These are phyloP conservation scores for Crocallis elinguaria DNA, from an alignment of 2,888 invertebrate species.

Conservation along the genomic window DNA sequence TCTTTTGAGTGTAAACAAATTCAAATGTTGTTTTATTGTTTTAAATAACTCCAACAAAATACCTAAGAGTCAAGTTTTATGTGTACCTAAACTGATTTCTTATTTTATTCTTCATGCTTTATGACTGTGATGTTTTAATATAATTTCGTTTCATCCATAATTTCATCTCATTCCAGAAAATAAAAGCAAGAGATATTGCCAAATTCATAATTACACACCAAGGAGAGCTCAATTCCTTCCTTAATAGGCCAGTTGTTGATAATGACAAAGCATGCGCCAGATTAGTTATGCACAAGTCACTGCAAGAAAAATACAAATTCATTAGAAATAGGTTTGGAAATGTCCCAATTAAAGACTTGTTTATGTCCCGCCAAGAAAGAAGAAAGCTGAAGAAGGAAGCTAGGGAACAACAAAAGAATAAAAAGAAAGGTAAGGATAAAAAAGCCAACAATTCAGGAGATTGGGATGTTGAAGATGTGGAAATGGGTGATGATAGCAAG, in stretches of 20 bases:
- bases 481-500: constrained; percentile 33
- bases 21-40: no score
- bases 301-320: constrained; percentile 70
- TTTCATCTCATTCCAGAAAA: constrained; percentile 80
- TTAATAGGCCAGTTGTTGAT: constrained; percentile 69
- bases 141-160: no score
- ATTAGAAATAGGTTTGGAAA: constrained; percentile 66
- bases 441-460: constrained; percentile 59
- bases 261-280: constrained; percentile 73
- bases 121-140: no score
- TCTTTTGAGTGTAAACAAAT: no score
- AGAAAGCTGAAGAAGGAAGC: constrained; percentile 71
- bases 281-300: constrained; percentile 67
- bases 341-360: constrained; percentile 70
- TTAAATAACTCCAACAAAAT: no score
- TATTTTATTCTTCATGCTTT: no score
- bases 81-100: no score
- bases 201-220: constrained; percentile 71
- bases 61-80: no score
- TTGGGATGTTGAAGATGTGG: constrained; percentile 63
- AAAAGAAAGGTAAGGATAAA: constrained; percentile 52
- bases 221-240: constrained; percentile 61
- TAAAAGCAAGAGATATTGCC: constrained; percentile 73
- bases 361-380: constrained; percentile 76
- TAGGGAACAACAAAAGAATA: constrained; percentile 64